phyloP scores from a whole-genome alignment of 2,797 vertebrate genomes.

The Chelidonichthys spinosus region DNA sequence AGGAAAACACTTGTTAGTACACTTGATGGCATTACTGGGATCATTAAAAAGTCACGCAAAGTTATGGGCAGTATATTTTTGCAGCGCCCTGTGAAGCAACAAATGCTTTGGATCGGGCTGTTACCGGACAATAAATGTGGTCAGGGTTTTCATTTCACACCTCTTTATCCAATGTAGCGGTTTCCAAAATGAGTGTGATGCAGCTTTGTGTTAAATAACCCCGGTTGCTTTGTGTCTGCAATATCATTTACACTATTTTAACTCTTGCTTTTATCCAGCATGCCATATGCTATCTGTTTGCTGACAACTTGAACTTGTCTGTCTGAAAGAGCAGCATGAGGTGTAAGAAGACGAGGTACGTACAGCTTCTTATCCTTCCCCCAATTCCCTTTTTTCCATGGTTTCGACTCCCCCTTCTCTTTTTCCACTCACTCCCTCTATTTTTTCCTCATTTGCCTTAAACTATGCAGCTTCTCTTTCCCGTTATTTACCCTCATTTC shows the following conservation, averaged over 20 bases:
- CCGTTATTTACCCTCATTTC: constrained; percentile 26
- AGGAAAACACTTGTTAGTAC: constrained; percentile 29
- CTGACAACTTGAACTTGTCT: constrained; percentile 24
- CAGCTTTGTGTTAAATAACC: constrained; percentile 2
- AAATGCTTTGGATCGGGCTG: constrained; percentile 36
- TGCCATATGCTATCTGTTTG: constrained; percentile 22
- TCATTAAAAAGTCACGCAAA: constrained; percentile 47
- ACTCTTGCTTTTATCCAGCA: constrained; percentile 15
- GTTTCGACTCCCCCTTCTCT: constrained; percentile 32
- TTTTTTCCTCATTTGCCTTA: constrained; percentile 44
- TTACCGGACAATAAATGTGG: constrained; percentile 22
- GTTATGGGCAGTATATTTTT: constrained; percentile 27
- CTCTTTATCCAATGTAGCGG: constrained; percentile 8
- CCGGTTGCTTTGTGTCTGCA: constrained; percentile 14
- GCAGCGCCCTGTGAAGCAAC: constrained; percentile 28
- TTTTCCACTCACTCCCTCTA: constrained; percentile 48
- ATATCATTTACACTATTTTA: constrained; percentile 16
- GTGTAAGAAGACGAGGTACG: constrained; percentile 41
- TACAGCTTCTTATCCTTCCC: constrained; percentile 27
- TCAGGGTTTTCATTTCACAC: constrained; percentile 35
- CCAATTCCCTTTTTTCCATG: constrained; percentile 5
- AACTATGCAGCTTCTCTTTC: constrained; percentile 19
- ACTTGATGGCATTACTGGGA: constrained; percentile 35
- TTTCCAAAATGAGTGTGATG: constrained; percentile 15
- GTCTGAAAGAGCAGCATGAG: constrained; percentile 25